Evolutionary conservation across 1,140 invertebrate species (phyloP).

Genomic region (Campoletis sonorensis): DNA sequence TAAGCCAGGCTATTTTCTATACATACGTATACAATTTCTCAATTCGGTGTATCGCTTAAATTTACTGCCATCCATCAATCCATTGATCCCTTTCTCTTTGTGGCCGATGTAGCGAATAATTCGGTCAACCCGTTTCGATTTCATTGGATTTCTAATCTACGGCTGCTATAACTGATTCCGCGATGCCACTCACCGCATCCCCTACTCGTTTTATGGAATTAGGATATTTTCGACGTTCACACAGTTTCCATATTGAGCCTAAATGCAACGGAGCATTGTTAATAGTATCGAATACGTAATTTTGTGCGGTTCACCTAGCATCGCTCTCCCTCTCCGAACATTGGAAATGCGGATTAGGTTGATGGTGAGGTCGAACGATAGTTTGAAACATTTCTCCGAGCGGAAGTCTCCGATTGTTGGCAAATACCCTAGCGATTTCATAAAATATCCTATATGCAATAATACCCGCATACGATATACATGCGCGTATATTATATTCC

Average conservation of each 20-base stretch:
- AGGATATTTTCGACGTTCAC: conserved; percentile 7
- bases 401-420: conserved; percentile 20
- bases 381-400: conserved; percentile 9
- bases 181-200: neutral
- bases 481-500: neutral
- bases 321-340: neutral
- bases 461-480: neutral
- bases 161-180: neutral
- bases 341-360: conserved; percentile 15
- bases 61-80: neutral
- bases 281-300: conserved; percentile 20
- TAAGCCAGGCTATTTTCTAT: neutral
- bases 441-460: neutral
- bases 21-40: conserved; percentile 21
- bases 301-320: neutral
- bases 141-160: conserved; percentile 13
- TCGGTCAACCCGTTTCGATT: conserved; percentile 22
- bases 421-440: conserved; percentile 1
- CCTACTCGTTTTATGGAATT: conserved; percentile 13
- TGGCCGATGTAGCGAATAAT: conserved; percentile 8
- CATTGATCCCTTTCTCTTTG: neutral
- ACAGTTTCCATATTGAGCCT: neutral
- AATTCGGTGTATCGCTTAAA: conserved; percentile 25
- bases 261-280: conserved; percentile 15
- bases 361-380: neutral